These are phyloP conservation scores for Euphydryas editha DNA, from an alignment of 2,888 invertebrate genomes.

Conservation along the genomic window DNA sequence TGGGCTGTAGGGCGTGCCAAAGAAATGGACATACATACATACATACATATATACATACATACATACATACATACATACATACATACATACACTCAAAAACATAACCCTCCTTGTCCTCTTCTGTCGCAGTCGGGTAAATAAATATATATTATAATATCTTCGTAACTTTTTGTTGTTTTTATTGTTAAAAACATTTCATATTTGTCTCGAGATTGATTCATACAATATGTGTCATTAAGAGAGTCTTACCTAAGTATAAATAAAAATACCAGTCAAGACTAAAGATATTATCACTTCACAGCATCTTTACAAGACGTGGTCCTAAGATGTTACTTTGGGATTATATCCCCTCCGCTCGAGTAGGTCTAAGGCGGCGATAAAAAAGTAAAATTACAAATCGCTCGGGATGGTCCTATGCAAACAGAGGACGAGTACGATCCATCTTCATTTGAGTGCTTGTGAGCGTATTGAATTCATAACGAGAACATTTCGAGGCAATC, in stretches of 20 bases:
- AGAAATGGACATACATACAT: too few species aligned
- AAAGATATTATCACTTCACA: constrained; percentile 8
- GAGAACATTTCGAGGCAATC: constrained; percentile 19
- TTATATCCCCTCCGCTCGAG: constrained; percentile 25
- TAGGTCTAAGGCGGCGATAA: constrained; percentile 33
- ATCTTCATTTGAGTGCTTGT: constrained; percentile 39
- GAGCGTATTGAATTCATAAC: constrained; percentile 40
- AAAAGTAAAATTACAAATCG: constrained; percentile 40
- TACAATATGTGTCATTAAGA: not conserved
- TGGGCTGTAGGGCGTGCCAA: too few species aligned
- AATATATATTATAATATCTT: too few species aligned
- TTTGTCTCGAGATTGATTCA: not conserved
- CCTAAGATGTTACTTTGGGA: constrained; percentile 34
- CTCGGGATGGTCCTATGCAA: constrained; percentile 41
- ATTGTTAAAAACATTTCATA: not conserved
- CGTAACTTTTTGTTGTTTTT: too few species aligned
- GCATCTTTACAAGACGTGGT: constrained; percentile 17
- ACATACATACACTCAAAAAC: too few species aligned
- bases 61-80: too few species aligned
- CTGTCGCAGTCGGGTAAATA: too few species aligned
- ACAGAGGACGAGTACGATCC: constrained; percentile 37
- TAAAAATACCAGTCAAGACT: not conserved
- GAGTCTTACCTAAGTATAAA: not conserved
- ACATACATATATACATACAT: too few species aligned
- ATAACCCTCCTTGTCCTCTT: too few species aligned